Conservation (phyloP, 2,797 vertebrate genomes). For the Malurus leucopterus region DNA sequence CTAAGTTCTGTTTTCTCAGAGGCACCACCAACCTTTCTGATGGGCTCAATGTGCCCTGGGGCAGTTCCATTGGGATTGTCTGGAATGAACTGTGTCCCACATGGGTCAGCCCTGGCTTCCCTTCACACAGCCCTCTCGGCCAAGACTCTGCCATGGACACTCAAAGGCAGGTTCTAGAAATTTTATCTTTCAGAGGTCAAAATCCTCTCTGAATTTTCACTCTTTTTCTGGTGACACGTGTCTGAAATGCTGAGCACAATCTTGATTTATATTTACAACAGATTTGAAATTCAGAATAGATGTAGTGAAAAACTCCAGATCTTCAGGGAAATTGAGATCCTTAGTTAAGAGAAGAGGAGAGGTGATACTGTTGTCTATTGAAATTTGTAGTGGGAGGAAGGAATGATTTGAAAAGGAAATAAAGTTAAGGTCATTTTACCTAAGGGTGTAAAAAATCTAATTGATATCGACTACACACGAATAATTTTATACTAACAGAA, state of each 20-base stretch:
- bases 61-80: not conserved
- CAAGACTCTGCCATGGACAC: not conserved
- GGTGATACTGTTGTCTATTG: not conserved
- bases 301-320: not conserved
- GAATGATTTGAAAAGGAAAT: not conserved
- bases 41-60: not conserved
- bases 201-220: not conserved
- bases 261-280: not conserved
- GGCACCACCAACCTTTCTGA: not conserved
- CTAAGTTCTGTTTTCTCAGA: not conserved
- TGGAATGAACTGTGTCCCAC: rapidly evolving
- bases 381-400: not conserved
- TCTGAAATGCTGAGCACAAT: not conserved
- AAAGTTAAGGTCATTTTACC: not conserved
- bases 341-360: not conserved
- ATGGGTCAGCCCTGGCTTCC: not conserved
- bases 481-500: not conserved
- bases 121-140: not conserved
- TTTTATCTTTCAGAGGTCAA: not conserved
- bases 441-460: not conserved
- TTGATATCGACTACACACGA: not conserved
- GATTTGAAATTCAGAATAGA: not conserved
- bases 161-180: not conserved
- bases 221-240: not conserved
- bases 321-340: not conserved